Conservation (phyloP, 2,797 vertebrate genomes). For the Chaetophractus vellerosus region DNA sequence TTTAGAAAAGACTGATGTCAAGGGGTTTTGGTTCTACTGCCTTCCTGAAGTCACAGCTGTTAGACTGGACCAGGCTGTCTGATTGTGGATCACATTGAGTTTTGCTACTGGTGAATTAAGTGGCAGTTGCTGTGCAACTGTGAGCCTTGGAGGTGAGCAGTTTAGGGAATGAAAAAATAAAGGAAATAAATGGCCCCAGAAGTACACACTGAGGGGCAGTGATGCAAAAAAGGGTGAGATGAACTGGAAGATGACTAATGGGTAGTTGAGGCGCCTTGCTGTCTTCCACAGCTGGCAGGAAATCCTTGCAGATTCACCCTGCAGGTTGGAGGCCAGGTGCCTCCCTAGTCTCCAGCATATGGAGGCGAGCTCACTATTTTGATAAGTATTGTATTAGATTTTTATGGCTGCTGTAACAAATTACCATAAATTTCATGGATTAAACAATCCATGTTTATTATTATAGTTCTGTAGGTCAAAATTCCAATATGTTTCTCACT, state of each 20-base stretch:
- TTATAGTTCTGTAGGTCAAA: background rate
- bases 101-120: conserved; percentile 29
- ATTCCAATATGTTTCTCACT: background rate
- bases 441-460: background rate
- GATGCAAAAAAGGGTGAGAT: background rate
- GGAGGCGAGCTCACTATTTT: background rate
- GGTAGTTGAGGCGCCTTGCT: background rate
- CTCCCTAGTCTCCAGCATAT: background rate
- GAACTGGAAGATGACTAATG: background rate
- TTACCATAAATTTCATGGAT: background rate
- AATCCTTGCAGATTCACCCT: background rate
- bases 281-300: background rate
- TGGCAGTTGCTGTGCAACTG: background rate
- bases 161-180: background rate
- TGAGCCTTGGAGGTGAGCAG: background rate
- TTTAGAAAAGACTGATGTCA: background rate
- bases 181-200: background rate
- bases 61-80: background rate
- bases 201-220: background rate
- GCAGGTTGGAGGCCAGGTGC: background rate
- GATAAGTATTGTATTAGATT: background rate
- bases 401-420: background rate
- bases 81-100: background rate
- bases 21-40: background rate
- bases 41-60: conserved; percentile 26